phyloP scores from a whole-genome alignment of 2,888 invertebrate genomes.

The Lycaena phlaeas region DNA sequence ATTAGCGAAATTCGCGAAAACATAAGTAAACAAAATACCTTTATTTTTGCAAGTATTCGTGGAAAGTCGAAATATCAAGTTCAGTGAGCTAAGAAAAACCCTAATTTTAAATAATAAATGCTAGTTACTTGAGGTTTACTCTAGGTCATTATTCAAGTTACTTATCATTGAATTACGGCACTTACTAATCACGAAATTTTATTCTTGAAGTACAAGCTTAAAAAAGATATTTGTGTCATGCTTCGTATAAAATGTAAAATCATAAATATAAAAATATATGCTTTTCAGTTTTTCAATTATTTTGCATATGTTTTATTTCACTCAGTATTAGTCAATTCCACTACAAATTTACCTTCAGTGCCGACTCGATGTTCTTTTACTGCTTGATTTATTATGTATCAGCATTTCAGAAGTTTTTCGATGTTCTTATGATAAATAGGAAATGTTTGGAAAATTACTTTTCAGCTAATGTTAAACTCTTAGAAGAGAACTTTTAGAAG shows the following conservation, averaged over 20 bases:
- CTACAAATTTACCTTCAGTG: slow-evolving; percentile 25
- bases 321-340: slow-evolving; percentile 12
- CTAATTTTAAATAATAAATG: no score
- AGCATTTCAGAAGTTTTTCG: slow-evolving; percentile 40
- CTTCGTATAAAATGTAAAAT: not conserved
- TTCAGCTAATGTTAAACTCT: slow-evolving; percentile 34
- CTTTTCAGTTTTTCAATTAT: no score
- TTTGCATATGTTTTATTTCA: not conserved
- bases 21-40: no score
- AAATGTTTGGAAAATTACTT: slow-evolving; percentile 28
- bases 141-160: no score
- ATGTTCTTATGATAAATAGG: slow-evolving; percentile 33
- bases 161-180: no score
- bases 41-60: no score
- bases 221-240: slow-evolving; percentile 10
- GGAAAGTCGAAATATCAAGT: no score
- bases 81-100: no score
- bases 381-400: slow-evolving; percentile 27
- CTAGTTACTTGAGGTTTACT: no score
- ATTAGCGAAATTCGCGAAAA: no score
- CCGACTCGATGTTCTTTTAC: slow-evolving; percentile 19
- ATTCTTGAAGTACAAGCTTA: not conserved
- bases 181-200: no score
- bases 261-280: no score
- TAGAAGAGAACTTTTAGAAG: slow-evolving; percentile 25